Evolutionary conservation across 2,888 invertebrate species (phyloP), one percentile per base, ranked within the genome.

Genomic region (Cistogaster globosa): DNA sequence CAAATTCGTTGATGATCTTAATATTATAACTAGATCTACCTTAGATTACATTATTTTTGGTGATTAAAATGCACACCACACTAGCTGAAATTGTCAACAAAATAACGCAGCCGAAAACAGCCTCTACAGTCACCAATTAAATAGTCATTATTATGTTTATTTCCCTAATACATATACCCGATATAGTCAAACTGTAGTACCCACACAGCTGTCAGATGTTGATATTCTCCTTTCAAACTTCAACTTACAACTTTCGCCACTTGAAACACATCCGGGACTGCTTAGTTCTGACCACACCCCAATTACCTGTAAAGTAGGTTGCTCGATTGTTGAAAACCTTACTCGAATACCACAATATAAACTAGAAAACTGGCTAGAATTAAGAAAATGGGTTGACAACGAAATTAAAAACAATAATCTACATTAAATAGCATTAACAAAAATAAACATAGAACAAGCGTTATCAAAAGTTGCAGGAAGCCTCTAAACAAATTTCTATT

Each of bases 381-480:
- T 57, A 12, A 2, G 22, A 8, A 57, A 22, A 57, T 57, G 18
- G 18, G 26, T 57, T 57, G 26, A 26, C 14, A 57, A 57, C 22
- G 20, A 26, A 2, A 11, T 57, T 20, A 57, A 57, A 57, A 57
- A 8, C 7, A 20, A 26, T 9, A n/a, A n/a, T n/a, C n/a, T n/a
- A n/a, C n/a, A n/a, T n/a, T n/a, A n/a, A n/a, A n/a, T n/a, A n/a
- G n/a, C n/a, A n/a, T n/a, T n/a, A n/a, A n/a, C n/a, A n/a, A n/a
- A n/a, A n/a, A n/a, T n/a, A n/a, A n/a, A n/a, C n/a, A n/a, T n/a
- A n/a, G n/a, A n/a, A n/a, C n/a, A n/a, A n/a, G n/a, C n/a, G n/a
- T n/a, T n/a, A n/a, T n/a, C n/a, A n/a, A n/a, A 14, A 57, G 76
- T 58, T 45, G 48, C 26, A 74, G 53, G 55, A n/a, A n/a, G n/a